Evolutionary conservation across 2,797 vertebrate species (phyloP), one percentile per base, ranked within the genome.

Genomic region (Ctenopoma kingsleyae): DNA sequence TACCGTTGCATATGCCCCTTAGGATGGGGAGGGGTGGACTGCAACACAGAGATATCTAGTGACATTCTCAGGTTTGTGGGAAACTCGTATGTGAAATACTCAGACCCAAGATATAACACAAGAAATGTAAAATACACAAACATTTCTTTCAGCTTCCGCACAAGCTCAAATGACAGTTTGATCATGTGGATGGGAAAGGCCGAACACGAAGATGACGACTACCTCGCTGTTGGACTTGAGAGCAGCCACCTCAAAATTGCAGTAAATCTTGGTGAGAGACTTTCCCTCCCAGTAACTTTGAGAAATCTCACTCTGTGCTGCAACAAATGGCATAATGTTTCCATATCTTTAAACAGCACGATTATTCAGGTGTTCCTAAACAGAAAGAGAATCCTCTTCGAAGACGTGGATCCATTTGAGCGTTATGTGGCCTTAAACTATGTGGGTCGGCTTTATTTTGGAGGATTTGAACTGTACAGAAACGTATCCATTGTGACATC

Each of bases 361-460:
- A 56, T 95, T 17, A 65, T 96, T 62, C 92, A 95, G 74, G 95
- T 91, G 2, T 92, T 90, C 30, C 79, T 96, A 19, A 84, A 97
- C 76, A 83, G 80, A 0, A 71, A 80, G 6, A 84, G 90, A 64
- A 82, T 96, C 44, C 11, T 96, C 53, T 93, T 83, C 52, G 81
- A 96, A 84, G 95, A 96, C 22, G 65, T 91, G 75, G 96, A 97
- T 69, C 94, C 94, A 1, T 90, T 90, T 47, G 95, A 94, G 90
- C 94, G 89, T 63, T 96, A 95, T 0, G 86, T 95, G 50, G 94
- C 95, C 77, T 82, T 98, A 53, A 95, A 98, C 83, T 95, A 96
- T 0, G 91, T 91, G 3, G 94, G 94, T 6, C 85, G 90, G 80
- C 88, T 90, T 82, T 98, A 96, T 87, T 93, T 97, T 23, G 96